Base-by-base conservation (phyloP, 92 coral and sea anemone species). In the Epizoanthus stellaris region DNA sequence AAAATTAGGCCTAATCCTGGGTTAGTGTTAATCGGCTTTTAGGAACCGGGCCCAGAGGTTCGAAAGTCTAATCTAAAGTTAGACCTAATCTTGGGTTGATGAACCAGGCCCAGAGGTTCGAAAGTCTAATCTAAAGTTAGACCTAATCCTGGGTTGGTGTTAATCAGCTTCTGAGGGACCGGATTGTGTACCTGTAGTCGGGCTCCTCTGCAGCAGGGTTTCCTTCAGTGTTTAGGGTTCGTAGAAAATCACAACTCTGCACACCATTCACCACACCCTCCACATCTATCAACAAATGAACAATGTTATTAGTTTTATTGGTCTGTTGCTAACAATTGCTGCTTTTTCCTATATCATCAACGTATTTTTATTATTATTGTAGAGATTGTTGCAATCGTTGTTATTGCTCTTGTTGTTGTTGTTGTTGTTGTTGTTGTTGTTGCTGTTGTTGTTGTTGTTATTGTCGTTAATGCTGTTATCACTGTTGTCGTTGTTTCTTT, bases 161-260 rank as follows among this genome's bases (percentile, higher is more conserved):
- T 5, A 12, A 13, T 7, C 4, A 75, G 9, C 3, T 3, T 25
- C 14, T 3, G 40, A 69, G 36, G 36, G 36, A 30, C 36, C 36
- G 2, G 62, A 16, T 15, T 42, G 13, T 36, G 17, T 88, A 95
- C 98, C 93, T 95, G 87, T 92, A 86, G 57, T 87, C 72, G 7
- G 98, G 94, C 19, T 95, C 98, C 82, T 95, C 96, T 56, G 92
- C 72, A 11, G 92, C 98, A 7, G 98, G 98, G 52, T 95, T 95
- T 23, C 98, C 98, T 43, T 76, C 92, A 36, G 91, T 86, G 42
- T 62, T 87, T 25, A 95, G 87, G 40, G 68, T 80, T 56, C 43
- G 76, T 15, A 95, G 86, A 69, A 82, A 84, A 68, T 52, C 64
- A 77, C 98, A 90, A 36, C 86, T 88, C 67, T 58, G 49, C 11